Evolutionary conservation across 2,113 vertebrate species (phyloP), one percentile per base, ranked within the genome.

Genomic region (Hystrix cristata): DNA sequence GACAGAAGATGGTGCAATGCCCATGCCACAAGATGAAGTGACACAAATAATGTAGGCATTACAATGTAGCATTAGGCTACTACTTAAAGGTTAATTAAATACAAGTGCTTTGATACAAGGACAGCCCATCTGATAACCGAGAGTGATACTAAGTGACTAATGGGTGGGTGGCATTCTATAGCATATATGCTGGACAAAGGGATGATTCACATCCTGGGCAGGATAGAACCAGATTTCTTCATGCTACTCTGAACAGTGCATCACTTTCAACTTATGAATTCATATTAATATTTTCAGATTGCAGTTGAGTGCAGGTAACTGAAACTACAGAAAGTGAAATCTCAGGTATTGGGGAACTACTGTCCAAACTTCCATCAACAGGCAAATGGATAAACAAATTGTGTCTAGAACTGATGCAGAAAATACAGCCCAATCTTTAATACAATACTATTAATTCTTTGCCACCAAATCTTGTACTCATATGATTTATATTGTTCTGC

Each of bases 401-500:
- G 0, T 14, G 0, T 25, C 86, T n/a, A 91, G 34, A 88, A 83
- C 23, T 29, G 53, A 85, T 16, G 88, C 5, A 78, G 55, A 81
- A 31, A 80, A 78, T n/a, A 76, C 7, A 29, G 16, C 62, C 69
- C 43, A 29, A 74, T 48, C 46, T 87, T 87, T 84, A 87, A 91
- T 38, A 38, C n/a, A 38, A 18, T 53, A 89, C 38, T 94, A 87
- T 64, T 93, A 87, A 87, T 76, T 51, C 19, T 93, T 87, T 80
- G 62, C 53, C 79, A 85, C 14, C 48, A 46, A 86, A 74, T 74
- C 72, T 91, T 82, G 29, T 65, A 67, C 19, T 92, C 16, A 53
- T 16, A 34, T 90, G 83, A 87, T 67, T 92, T 94, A 64, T 43
- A 94, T 1, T 76, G 7, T 90, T 89, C 76, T 4, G 6, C 74